phyloP scores from a whole-genome alignment of 2,113 vertebrate species.

The Phoxinus phoxinus region DNA sequence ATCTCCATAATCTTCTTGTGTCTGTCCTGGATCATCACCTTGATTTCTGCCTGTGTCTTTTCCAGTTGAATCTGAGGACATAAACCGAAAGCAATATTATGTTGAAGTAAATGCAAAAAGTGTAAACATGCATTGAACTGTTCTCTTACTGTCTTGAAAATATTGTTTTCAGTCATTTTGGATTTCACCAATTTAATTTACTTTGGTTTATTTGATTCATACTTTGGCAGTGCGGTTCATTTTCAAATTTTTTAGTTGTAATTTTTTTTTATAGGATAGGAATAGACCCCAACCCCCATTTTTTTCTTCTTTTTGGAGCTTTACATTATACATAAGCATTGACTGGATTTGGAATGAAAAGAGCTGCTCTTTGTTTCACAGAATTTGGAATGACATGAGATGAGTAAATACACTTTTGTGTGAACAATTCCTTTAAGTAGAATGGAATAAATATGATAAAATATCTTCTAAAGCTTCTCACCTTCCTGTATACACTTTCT shows the following conservation, averaged over 20 bases:
- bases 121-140: background rate
- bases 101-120: background rate
- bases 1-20: conserved; percentile 29
- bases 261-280: too few relatives aligned
- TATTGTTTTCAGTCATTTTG: background rate
- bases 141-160: background rate
- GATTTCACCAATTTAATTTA: background rate
- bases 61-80: conserved; percentile 30
- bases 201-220: background rate
- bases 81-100: background rate
- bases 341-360: background rate
- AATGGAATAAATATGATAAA: background rate
- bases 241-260: too few relatives aligned
- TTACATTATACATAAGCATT: background rate
- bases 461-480: conserved; percentile 21
- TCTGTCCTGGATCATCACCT: conserved; percentile 24
- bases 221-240: too few relatives aligned
- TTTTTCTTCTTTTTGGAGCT: too few relatives aligned
- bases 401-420: background rate
- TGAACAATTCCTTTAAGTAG: background rate
- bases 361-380: background rate
- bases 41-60: conserved; percentile 14
- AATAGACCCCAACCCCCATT: too few relatives aligned
- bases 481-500: conserved; percentile 64
- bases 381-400: background rate